Evolutionary conservation across 2,888 invertebrate species (phyloP), one percentile per base, ranked within the genome.

Genomic region (Myathropa florea): DNA sequence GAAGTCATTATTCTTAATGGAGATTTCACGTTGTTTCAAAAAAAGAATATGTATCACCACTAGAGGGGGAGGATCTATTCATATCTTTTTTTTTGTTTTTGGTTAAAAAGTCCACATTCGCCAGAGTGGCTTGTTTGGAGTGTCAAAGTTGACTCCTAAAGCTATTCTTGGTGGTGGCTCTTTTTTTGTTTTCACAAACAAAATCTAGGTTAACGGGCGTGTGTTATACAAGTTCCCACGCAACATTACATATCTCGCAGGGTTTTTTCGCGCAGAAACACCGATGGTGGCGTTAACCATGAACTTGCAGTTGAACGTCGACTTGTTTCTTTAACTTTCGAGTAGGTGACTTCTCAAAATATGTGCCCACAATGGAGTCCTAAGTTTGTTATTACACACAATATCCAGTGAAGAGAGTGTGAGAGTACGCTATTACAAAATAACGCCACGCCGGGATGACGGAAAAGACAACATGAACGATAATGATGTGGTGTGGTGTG

Each of bases 171-270:
- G 33, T 63, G n/a, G 14, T 53, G 46, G 33, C 12, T 7, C 30
- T 30, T n/a, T 24, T 64, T 26, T 4, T 28, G 1, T 7, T 30
- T 30, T 30, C 10, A 2, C 10, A 33, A 33, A 12, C 33, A 12
- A 65, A 21, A 73, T 65, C 65, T 80, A 33, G 79, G 79, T 80
- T 80, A 80, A 80, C 46, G 67, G 46, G 57, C 67, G 46, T 23
- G 12, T 36, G 33, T 33, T 2, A 39, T 46, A 63, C 10, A 21
- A 21, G 30, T 78, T 78, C 70, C 78, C 78, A 78, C 71, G 24
- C 71, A 78, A 63, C 53, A 61, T 18, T 53, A 26, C 18, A 39
- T 57, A 7, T 7, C 7, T 7, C n/a, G 57, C 14, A 67, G 0
- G 4, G 12, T 14, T 28, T 28, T 21, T 55, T 55, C 53, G 18